Evolutionary conservation across 2,797 vertebrate genomes (phyloP), one percentile per base, ranked within the genome.

Genomic region (Anolis apletophallus): DNA sequence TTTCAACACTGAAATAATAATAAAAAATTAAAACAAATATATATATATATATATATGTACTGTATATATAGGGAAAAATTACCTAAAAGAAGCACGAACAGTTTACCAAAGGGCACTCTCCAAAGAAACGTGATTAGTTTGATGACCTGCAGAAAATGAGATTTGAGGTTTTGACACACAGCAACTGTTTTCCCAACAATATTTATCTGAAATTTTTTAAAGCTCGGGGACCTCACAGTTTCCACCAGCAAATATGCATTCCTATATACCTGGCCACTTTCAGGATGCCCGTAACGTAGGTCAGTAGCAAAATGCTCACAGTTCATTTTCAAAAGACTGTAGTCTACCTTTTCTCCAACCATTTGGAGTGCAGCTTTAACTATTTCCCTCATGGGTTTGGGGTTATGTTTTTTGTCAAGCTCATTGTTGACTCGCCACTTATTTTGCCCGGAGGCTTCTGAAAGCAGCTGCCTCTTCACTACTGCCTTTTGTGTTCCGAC

Each of bases 291-390:
- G 54, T 76, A 76, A 52, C 50, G 50, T n/a, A 54, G 14, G 17
- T 0, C 0, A 29, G 50, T 9, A 29, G 8, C 74, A 76, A 76
- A 76, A 54, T 76, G 74, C 3, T 76, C 74, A 32, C 74, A 76
- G 74, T 76, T 76, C 13, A 3, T 16, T 1, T 2, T n/a, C 26
- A 5, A 0, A 3, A 76, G 13, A 19, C 32, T 19, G 50, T 76
- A 76, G 21, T 52, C 6, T 55, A 54, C 29, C 50, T 76, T 3
- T n/a, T 17, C 0, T 7, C 74, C 74, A 76, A 76, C 74, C 52
- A 0, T 17, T 54, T 16, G 0, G 0, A n/a, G 14, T 52, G 74
- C 74, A n/a, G 1, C 8, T 29, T 2, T 3, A 52, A 54, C 29
- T 76, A 76, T 76, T 54, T 76, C 29, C 6, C 3, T 1, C 29